phyloP scores from a whole-genome alignment of 2,797 vertebrate genomes.

The Sphenodon punctatus region DNA sequence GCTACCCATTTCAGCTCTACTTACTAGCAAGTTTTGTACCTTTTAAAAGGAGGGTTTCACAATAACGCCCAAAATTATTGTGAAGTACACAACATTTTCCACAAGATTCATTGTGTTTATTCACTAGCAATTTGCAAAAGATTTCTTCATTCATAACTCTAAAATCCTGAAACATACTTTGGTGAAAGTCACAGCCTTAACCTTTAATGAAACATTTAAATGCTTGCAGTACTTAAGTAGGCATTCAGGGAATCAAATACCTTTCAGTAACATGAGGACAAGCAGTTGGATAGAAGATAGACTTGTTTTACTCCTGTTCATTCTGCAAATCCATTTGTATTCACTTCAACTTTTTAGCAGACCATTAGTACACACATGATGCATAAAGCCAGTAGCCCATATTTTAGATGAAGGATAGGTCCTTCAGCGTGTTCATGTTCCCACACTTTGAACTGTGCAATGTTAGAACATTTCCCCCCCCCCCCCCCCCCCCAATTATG shows the following conservation, averaged over 20 bases:
- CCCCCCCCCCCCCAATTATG: no score
- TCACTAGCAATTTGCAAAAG: background rate
- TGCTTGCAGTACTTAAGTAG: background rate
- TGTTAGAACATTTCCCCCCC: background rate
- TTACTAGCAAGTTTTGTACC: no score
- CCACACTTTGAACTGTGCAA: background rate
- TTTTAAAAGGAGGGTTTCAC: no score
- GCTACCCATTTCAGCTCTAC: no score
- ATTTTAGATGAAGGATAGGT: background rate
- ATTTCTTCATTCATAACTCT: background rate
- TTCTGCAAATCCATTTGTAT: background rate
- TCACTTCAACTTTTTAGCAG: background rate
- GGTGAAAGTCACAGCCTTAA: background rate
- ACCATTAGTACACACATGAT: background rate
- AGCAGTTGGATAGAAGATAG: background rate
- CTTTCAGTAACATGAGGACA: background rate
- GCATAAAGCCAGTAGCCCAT: background rate
- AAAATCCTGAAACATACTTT: background rate
- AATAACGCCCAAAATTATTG: background rate
- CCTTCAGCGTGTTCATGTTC: background rate
- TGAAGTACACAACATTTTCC: background rate
- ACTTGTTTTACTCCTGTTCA: background rate
- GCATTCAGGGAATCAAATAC: background rate
- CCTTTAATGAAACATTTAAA: background rate
- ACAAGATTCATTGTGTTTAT: background rate